Evolutionary conservation across 2,113 vertebrate species (phyloP).

Genomic region (Euleptes europaea): DNA sequence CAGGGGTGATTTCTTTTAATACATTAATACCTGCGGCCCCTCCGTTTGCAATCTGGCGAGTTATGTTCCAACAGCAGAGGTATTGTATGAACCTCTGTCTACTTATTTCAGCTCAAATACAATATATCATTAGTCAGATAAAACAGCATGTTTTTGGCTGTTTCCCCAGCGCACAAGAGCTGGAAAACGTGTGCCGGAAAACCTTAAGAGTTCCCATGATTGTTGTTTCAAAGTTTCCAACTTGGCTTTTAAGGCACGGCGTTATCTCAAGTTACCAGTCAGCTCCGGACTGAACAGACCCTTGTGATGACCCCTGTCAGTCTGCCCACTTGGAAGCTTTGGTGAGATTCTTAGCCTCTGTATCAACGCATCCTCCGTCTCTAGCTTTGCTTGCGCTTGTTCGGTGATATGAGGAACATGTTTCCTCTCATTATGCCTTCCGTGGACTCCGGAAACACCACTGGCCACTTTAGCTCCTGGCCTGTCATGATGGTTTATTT

Average conservation of each 20-base stretch:
- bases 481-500: constrained; percentile 7
- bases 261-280: constrained; percentile 47
- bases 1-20: not conserved
- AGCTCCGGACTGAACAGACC: constrained; percentile 26
- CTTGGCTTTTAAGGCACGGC: not conserved
- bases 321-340: not conserved
- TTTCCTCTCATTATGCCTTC: constrained; percentile 52
- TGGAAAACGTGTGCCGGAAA: constrained; percentile 14
- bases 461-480: not conserved
- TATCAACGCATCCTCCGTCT: constrained; percentile 39
- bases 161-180: not conserved
- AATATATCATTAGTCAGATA: not conserved
- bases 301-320: constrained; percentile 26
- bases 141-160: not conserved
- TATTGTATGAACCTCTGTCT: too few relatives aligned
- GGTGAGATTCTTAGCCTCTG: rapidly evolving
- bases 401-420: constrained; percentile 24
- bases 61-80: not conserved
- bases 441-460: not conserved
- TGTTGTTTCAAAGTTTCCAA: constrained; percentile 11
- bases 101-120: not conserved
- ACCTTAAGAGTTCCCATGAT: constrained; percentile 47
- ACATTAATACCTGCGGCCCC: too few relatives aligned
- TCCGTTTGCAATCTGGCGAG: not conserved
- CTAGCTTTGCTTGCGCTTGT: constrained; percentile 19